Percentiles rank a stretch among this genome's conserved stretches.
phyloP scores from a whole-genome alignment of 2,888 invertebrate genomes.

The Caenorhabditis sp. region DNA sequence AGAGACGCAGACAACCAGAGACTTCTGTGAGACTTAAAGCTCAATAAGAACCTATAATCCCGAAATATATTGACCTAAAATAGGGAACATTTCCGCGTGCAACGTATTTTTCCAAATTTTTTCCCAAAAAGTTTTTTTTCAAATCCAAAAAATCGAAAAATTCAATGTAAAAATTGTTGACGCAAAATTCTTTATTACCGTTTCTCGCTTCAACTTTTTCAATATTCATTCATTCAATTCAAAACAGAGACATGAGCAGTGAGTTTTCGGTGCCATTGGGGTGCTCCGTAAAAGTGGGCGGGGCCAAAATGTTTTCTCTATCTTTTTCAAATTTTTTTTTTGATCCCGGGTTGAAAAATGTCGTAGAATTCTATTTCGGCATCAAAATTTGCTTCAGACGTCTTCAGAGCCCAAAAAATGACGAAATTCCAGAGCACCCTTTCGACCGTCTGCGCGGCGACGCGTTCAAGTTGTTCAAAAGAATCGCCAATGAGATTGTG shows the following conservation, averaged over 20 bases:
- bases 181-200: too few species aligned
- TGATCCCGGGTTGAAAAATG: background rate
- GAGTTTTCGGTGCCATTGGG: too few species aligned
- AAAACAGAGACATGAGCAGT: slow-evolving; percentile 3
- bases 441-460: background rate
- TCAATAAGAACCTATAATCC: too few species aligned
- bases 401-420: background rate
- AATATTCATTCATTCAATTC: slow-evolving; percentile 15
- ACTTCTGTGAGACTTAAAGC: too few species aligned
- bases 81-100: too few species aligned
- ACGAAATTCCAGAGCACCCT: background rate
- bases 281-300: too few species aligned
- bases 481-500: background rate
- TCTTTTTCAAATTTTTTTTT: background rate
- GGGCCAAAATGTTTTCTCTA: background rate
- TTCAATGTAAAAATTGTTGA: too few species aligned
- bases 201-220: background rate
- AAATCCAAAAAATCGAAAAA: too few species aligned
- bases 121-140: too few species aligned
- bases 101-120: too few species aligned
- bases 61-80: too few species aligned
- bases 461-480: background rate
- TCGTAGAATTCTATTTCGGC: background rate
- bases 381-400: background rate
- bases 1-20: too few species aligned